Evolutionary conservation across 2,113 vertebrate species (phyloP), one percentile per base, ranked within the genome.

Genomic region (Himantopus leucocephalus): DNA sequence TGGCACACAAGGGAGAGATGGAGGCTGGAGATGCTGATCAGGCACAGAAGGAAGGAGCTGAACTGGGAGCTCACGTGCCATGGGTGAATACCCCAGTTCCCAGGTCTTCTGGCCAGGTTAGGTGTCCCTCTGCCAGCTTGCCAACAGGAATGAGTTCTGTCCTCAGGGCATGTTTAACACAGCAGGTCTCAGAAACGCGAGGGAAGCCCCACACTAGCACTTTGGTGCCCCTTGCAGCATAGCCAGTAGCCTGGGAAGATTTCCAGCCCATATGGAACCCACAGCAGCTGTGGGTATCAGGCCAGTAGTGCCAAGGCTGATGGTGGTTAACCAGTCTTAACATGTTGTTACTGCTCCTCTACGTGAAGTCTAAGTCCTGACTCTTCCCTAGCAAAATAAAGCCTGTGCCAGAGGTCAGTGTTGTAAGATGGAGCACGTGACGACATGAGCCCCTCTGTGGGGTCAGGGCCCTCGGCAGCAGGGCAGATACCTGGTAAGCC

Each of bases 381-480:
- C 32, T 85, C 59, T 45, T 85, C 37, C 27, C 39, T 76, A 75
- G 43, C 66, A 90, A 82, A 93, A 85, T 13, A 70, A 60, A 91
- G 12, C 27, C 64, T 20, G 14, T 89, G 64, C 63, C 50, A 35
- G 80, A 53, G 68, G 73, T 73, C 76, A 77, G 37, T 18, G 29
- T 6, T 85, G 62, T 73, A 41, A 83, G 52, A 85, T 0, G 2
- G 55, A 58, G 32, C 34, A 14, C 0, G 1, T 10, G 24, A 22
- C 5, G 3, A 21, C 66, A 35, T 0, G 3, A 81, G 53, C 5
- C 8, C 1, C 2, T 20, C 34, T 2, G 1, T 18, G 24, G 45
- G 22, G 21, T 72, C 2, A 4, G n/a, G 35, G 35, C 24, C 6
- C 35, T 66, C 8, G 1, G 22, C 67, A 63, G 64, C n/a, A 22